Base-by-base conservation (phyloP, 2,888 invertebrate genomes). In the Callinectes sapidus region DNA sequence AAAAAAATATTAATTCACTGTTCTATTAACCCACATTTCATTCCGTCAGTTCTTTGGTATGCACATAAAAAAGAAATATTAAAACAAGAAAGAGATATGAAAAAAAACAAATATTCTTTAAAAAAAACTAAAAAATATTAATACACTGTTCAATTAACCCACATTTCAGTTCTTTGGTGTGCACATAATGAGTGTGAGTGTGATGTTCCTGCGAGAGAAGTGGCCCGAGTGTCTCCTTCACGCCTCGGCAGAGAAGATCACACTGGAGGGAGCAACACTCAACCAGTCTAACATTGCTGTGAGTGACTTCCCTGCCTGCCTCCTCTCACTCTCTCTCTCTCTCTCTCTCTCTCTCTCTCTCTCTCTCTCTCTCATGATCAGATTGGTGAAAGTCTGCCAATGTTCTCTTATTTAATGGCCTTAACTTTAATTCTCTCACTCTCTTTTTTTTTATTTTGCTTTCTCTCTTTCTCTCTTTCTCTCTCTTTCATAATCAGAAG, bases 281-380 rank as follows among this genome's bases (percentile, higher is more conserved):
- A 94, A 94, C 92, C 94, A 94, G 88, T 94, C 94, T 23, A 94
- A 94, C 48, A 90, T 94, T 86, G 94, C 94, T 90, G 94, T 94
- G 90, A 94, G 94, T 94, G 8, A 14, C 28, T n/a, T 28, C 28
- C 0, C 28, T 28, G 2, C 18, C 66, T 66, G 2, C 18, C 23
- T 6, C 8, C 16, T 8, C 1, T 71, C 1, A 5, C 28, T 71
- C 28, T 71, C 1, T 71, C 71, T 71, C 28, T 71, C 28, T 71
- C 71, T 28, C 71, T 28, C 71, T 71, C 71, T 71, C 28, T 18
- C 0, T 61, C 71, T n/a, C 71, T 71, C 71, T 71, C 71, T 71
- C 8, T 71, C 18, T 66, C 66, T 66, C 23, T 66, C 66, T 66
- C 18, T 18, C n/a, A n/a, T n/a, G n/a, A n/a, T n/a, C n/a, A n/a